Evolutionary conservation across 2,113 vertebrate species (phyloP), one percentile per base, ranked within the genome.

Genomic region (Aphyosemion australe): DNA sequence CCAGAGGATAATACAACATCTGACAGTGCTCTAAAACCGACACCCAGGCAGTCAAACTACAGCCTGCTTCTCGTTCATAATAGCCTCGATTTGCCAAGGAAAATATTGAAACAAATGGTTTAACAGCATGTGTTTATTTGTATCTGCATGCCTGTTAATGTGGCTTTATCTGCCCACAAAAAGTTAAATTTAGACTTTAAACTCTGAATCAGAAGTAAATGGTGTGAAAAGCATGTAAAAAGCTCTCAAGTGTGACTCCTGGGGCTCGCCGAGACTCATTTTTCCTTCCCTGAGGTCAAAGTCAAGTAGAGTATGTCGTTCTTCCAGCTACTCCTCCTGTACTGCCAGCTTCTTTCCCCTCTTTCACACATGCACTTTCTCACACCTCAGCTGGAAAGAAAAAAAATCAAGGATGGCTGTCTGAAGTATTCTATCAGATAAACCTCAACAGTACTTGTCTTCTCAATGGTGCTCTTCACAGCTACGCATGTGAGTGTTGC

Each of bases 391-490:
- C 19, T 54, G 51, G 50, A 52, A 75, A 62, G 11, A 71, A 49
- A 67, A 72, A 53, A 43, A 47, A 65, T 82, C 74, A 78, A 66
- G 68, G 77, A 84, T 83, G 63, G 84, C 83, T 78, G 80, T 78
- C 83, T 83, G 82, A 84, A 80, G 70, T 78, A 53, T 76, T 79
- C 83, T 76, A 85, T 84, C 84, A 86, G 79, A 84, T 87, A 82
- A 84, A 78, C 73, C 64, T 80, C 68, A 68, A 81, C 72, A 76
- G 72, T 76, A 79, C 70, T 79, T 72, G 78, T 79, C 78, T 68
- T 53, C 57, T 62, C 67, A 56, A 71, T 61, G 43, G 62, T 12
- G 45, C 72, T 76, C 68, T 52, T 72, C 84, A 81, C 69, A 77
- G 68, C 66, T 87, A 73, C 77, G 61, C 82, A 46, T 49, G 59